phyloP scores from a whole-genome alignment of 2,797 vertebrate species.

The Margarornis squamiger region DNA sequence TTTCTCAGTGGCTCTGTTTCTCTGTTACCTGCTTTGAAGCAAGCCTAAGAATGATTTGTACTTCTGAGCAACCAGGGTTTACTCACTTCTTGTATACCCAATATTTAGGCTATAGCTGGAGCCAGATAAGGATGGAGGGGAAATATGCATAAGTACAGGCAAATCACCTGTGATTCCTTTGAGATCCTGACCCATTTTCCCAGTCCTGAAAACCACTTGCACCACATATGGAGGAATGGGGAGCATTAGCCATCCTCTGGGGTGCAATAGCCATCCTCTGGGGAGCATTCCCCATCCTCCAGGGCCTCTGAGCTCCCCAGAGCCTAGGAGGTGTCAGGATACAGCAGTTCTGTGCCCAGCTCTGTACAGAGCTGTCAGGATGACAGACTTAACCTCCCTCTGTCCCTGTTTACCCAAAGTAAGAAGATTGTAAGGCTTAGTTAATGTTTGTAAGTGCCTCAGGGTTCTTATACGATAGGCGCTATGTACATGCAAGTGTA shows the following conservation, averaged over 20 bases:
- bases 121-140: neutral
- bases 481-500: neutral
- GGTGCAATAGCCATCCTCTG: neutral
- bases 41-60: neutral
- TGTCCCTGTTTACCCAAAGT: conserved; percentile 68
- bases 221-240: neutral
- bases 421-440: conserved; percentile 68
- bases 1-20: neutral
- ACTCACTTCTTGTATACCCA: neutral
- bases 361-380: conserved; percentile 50
- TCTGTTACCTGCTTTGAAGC: neutral
- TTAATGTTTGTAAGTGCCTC: conserved; percentile 62
- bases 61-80: neutral
- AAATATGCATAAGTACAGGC: accelerated
- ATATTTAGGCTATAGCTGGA: neutral
- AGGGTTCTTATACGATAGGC: conserved; percentile 29
- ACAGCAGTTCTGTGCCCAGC: neutral
- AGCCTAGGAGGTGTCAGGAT: neutral
- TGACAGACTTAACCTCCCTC: conserved; percentile 62
- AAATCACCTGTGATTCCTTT: neutral
- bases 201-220: neutral
- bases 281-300: accelerated
- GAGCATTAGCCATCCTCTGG: neutral
- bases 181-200: neutral
- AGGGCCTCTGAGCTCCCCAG: neutral